Conservation (phyloP, 2,113 vertebrate genomes). For the Callopanchax toddi region DNA sequence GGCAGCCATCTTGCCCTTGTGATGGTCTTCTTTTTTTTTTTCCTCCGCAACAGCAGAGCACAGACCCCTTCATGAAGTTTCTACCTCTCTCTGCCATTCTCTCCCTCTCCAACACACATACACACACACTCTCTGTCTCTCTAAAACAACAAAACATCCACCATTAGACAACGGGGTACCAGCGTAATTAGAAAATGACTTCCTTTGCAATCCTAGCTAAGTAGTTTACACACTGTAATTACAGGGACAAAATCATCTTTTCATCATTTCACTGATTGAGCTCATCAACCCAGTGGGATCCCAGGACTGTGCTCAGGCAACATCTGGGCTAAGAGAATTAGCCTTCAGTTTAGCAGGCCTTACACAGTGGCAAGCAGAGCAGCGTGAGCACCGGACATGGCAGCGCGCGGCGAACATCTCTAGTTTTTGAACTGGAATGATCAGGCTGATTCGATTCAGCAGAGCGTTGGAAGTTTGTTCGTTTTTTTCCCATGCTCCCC, state of each 20-base stretch:
- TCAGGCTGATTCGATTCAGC: background rate
- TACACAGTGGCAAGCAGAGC: slow-evolving; percentile 55
- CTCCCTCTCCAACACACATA: slow-evolving; percentile 19
- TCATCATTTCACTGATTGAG: slow-evolving; percentile 99
- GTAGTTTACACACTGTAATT: slow-evolving; percentile 99
- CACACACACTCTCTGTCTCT: slow-evolving; percentile 40
- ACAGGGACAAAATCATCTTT: slow-evolving; percentile 99
- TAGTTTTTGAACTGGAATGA: slow-evolving; percentile 6
- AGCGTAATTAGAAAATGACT: slow-evolving; percentile 99
- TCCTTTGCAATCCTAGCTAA: slow-evolving; percentile 99
- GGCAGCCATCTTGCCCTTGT: slow-evolving; percentile 78
- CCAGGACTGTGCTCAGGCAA: slow-evolving; percentile 87
- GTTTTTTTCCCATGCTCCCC: slow-evolving; percentile 50
- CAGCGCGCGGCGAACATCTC: slow-evolving; percentile 21
- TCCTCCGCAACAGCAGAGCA: slow-evolving; percentile 53
- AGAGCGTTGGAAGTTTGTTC: background rate
- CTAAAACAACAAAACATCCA: slow-evolving; percentile 98
- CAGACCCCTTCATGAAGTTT: slow-evolving; percentile 63
- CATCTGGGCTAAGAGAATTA: slow-evolving; percentile 99
- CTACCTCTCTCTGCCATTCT: slow-evolving; percentile 18
- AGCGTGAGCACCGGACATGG: slow-evolving; percentile 55
- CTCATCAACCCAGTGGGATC: slow-evolving; percentile 99
- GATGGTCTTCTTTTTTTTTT: slow-evolving; percentile 74
- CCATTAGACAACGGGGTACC: slow-evolving; percentile 99
- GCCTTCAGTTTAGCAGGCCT: slow-evolving; percentile 87